These are phyloP conservation scores for Chaetodon trifascialis DNA, from an alignment of 2,113 vertebrate genomes.

Conservation along the genomic window DNA sequence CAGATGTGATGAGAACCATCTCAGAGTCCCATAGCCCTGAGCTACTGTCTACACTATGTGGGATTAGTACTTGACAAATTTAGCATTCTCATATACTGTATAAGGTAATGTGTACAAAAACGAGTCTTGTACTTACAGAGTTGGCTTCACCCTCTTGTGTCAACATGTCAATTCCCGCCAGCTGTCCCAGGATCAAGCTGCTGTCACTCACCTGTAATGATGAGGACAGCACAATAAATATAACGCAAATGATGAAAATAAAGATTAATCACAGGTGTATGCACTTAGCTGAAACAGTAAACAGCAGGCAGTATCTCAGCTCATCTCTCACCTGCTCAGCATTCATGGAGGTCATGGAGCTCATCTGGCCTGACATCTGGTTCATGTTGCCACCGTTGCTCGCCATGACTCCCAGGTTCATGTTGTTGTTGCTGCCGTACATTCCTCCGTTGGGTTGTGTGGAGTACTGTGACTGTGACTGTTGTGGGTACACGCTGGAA, in stretches of 20 bases:
- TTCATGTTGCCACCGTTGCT: conserved; percentile 91
- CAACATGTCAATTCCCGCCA: conserved; percentile 73
- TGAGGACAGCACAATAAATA: neutral
- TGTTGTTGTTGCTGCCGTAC: conserved; percentile 89
- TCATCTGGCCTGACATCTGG: conserved; percentile 94
- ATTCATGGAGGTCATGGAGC: conserved; percentile 92
- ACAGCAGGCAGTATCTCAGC: no score
- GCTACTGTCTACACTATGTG: neutral
- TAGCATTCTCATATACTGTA: neutral
- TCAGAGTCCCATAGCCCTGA: neutral
- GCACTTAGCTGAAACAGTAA: no score
- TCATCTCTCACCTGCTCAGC: conserved; percentile 89
- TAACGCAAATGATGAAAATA: neutral
- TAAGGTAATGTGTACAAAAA: no score
- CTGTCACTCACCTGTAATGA: conserved; percentile 61
- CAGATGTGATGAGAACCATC: neutral
- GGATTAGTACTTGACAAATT: neutral
- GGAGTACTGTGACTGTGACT: conserved; percentile 89
- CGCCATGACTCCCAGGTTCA: conserved; percentile 92
- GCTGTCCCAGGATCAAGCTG: conserved; percentile 74
- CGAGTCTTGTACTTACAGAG: conserved; percentile 59
- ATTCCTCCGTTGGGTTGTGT: conserved; percentile 91
- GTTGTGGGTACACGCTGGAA: conserved; percentile 93
- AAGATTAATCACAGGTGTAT: no score
- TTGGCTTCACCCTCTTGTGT: conserved; percentile 63